phyloP scores from a whole-genome alignment of 2,113 vertebrate species.

The Opisthocomus hoazin region DNA sequence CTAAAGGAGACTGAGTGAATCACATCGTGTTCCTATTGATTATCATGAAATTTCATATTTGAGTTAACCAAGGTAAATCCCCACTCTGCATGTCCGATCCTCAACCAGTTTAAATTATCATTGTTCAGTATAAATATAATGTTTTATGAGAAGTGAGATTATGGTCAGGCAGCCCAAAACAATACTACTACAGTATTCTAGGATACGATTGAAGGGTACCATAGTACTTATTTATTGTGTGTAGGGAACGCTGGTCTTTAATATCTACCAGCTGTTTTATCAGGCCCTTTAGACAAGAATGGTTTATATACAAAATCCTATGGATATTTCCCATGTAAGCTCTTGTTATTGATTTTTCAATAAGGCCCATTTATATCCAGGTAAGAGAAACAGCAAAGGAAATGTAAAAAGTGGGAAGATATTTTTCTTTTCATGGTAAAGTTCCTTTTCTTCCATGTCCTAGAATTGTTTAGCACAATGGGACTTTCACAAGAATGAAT shows the following conservation, averaged over 20 bases:
- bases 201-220: not conserved
- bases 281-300: constrained; percentile 6
- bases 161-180: not conserved
- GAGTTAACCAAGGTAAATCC: not conserved
- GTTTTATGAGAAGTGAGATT: not conserved
- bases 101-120: not conserved
- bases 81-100: not conserved
- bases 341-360: constrained; percentile 60
- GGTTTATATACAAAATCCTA: constrained; percentile 39
- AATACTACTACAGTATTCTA: not conserved
- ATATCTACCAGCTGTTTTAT: constrained; percentile 57
- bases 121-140: not conserved
- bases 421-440: not conserved
- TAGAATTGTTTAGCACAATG: not conserved
- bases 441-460: not conserved
- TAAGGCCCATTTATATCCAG: constrained; percentile 28
- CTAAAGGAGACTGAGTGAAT: not conserved
- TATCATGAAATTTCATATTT: not conserved
- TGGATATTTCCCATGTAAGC: constrained; percentile 43
- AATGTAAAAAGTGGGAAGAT: constrained; percentile 5
- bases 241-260: not conserved
- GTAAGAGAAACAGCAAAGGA: constrained; percentile 28
- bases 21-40: not conserved
- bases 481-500: not conserved
- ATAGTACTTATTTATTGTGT: constrained; percentile 11